Conservation (phyloP, 2,888 invertebrate genomes). For the Leptopterna dolabrata region DNA sequence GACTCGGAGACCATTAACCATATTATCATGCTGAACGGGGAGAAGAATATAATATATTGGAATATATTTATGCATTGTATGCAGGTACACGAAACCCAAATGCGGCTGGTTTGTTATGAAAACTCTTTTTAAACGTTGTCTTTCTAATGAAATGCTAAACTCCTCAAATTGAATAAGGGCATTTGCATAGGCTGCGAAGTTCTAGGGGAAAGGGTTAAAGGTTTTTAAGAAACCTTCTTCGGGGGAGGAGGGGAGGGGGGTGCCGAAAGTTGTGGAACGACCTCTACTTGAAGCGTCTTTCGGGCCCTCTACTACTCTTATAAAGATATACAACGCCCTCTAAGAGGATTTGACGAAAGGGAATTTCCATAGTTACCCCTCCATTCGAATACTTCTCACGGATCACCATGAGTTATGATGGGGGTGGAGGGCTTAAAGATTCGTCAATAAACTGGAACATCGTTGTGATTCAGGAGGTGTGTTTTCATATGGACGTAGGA, state of each 20-base stretch:
- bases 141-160: conserved; percentile 15
- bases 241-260: not conserved
- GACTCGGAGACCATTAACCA: too few species aligned
- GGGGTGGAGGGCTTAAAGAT: too few species aligned
- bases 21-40: too few species aligned
- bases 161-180: not conserved
- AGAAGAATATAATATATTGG: too few species aligned
- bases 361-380: not conserved
- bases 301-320: not conserved
- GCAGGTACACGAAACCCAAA: not conserved
- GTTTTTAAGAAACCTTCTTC: not conserved
- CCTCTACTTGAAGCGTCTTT: not conserved
- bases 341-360: not conserved
- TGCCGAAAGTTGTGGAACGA: not conserved
- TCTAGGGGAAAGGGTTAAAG: not conserved
- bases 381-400: too few species aligned
- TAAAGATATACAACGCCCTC: not conserved
- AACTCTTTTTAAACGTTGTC: not conserved
- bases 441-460: too few species aligned
- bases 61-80: too few species aligned
- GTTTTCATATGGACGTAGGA: too few species aligned
- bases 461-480: too few species aligned
- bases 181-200: conserved; percentile 1
- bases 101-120: not conserved
- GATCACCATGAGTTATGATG: too few species aligned